These are phyloP conservation scores for Drosophila littoralis DNA, from an alignment of 1,140 invertebrate genomes.

Conservation along the genomic window DNA sequence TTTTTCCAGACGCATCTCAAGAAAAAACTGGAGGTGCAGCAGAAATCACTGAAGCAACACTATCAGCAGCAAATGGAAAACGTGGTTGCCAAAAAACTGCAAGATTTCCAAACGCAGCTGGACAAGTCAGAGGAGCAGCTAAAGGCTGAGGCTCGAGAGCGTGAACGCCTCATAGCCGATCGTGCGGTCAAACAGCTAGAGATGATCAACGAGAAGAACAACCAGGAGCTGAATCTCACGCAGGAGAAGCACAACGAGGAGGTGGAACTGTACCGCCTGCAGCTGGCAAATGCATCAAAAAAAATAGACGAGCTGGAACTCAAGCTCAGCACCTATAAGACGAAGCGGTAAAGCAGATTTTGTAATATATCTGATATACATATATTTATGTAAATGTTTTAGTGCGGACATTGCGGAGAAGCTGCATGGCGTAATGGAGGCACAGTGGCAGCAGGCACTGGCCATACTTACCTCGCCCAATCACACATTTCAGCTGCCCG, in stretches of 20 bases:
- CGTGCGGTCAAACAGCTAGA: constrained; percentile 89
- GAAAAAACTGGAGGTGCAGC: constrained; percentile 87
- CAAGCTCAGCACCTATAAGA: constrained; percentile 86
- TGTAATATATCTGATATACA: neutral
- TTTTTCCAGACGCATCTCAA: constrained; percentile 70
- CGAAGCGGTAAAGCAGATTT: constrained; percentile 75
- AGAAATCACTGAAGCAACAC: constrained; percentile 88
- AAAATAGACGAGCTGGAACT: constrained; percentile 87
- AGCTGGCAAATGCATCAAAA: constrained; percentile 88
- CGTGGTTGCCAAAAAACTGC: constrained; percentile 90
- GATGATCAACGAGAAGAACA: constrained; percentile 90
- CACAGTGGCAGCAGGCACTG: constrained; percentile 91
- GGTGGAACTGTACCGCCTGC: constrained; percentile 88
- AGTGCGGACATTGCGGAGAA: constrained; percentile 88
- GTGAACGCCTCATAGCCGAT: constrained; percentile 88
- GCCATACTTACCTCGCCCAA: constrained; percentile 87
- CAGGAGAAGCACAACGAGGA: constrained; percentile 92
- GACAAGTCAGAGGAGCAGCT: constrained; percentile 88
- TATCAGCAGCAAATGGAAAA: constrained; percentile 92
- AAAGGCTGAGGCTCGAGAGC: constrained; percentile 87
- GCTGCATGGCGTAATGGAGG: constrained; percentile 91
- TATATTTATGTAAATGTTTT: neutral
- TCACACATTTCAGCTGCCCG: constrained; percentile 36
- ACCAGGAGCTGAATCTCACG: constrained; percentile 89
- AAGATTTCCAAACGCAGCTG: constrained; percentile 91